Conservation (phyloP, 2,113 vertebrate genomes). For the Arenaria interpres region DNA sequence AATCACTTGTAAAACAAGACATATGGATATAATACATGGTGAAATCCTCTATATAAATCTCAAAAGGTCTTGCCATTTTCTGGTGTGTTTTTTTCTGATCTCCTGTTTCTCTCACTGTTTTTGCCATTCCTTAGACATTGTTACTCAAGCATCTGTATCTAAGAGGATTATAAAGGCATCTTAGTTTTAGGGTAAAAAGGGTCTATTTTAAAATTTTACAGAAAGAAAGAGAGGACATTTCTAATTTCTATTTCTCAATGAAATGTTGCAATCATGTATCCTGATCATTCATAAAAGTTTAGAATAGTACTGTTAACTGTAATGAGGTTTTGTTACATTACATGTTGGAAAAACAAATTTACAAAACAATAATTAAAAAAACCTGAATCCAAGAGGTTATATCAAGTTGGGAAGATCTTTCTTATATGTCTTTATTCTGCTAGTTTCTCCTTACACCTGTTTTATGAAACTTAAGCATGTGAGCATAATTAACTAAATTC, state of each 20-base stretch:
- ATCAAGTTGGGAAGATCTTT: background rate
- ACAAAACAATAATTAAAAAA: rapidly evolving
- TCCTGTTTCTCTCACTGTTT: background rate
- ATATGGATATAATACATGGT: background rate
- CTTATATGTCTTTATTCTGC: background rate
- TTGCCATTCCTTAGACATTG: background rate
- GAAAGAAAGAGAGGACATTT: background rate
- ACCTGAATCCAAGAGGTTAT: background rate
- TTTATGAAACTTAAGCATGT: background rate
- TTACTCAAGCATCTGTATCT: background rate
- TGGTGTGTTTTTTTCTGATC: background rate
- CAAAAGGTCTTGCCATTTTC: background rate
- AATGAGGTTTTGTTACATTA: background rate
- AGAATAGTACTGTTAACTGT: background rate
- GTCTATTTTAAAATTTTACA: background rate
- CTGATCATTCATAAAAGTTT: background rate
- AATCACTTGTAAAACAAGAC: background rate
- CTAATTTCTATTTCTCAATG: background rate
- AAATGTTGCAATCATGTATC: background rate
- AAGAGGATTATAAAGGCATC: background rate
- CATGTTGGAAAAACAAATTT: background rate
- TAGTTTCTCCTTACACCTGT: background rate
- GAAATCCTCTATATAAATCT: background rate
- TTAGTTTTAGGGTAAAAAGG: background rate
- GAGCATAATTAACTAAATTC: background rate